Conservation (phyloP, 2,888 invertebrate genomes). For the Rhyacophila evoluta region DNA sequence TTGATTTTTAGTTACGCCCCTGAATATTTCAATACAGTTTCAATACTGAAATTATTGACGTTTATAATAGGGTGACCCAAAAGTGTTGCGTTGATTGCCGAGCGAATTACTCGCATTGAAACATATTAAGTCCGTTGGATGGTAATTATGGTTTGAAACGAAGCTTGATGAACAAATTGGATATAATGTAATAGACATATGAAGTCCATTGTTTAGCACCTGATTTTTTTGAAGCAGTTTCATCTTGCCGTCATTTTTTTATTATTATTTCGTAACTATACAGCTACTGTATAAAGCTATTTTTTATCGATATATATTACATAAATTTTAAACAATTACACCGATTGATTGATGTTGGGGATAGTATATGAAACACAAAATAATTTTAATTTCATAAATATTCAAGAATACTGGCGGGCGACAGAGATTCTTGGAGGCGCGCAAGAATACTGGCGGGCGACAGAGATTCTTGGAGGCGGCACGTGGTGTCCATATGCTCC, state of each 20-base stretch:
- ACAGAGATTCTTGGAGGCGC: too few relatives aligned
- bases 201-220: not conserved
- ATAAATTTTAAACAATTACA: too few relatives aligned
- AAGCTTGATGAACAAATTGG: slow-evolving; percentile 49
- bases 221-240: not conserved
- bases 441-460: too few relatives aligned
- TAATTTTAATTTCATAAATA: too few relatives aligned
- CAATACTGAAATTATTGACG: slow-evolving; percentile 10
- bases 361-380: too few relatives aligned
- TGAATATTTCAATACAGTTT: not conserved
- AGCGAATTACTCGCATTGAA: slow-evolving; percentile 19
- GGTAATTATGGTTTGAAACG: slow-evolving; percentile 49
- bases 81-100: not conserved
- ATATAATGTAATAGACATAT: slow-evolving; percentile 25
- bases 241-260: not conserved
- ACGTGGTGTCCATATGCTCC: too few relatives aligned
- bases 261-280: too few relatives aligned
- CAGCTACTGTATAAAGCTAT: not conserved
- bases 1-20: not conserved
- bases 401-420: too few relatives aligned
- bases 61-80: not conserved
- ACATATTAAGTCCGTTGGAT: slow-evolving; percentile 23
- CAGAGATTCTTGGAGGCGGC: too few relatives aligned
- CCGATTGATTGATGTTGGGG: too few relatives aligned
- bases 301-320: not conserved